Base-by-base conservation (phyloP, 2,888 invertebrate genomes). In the Sturmia bella region DNA sequence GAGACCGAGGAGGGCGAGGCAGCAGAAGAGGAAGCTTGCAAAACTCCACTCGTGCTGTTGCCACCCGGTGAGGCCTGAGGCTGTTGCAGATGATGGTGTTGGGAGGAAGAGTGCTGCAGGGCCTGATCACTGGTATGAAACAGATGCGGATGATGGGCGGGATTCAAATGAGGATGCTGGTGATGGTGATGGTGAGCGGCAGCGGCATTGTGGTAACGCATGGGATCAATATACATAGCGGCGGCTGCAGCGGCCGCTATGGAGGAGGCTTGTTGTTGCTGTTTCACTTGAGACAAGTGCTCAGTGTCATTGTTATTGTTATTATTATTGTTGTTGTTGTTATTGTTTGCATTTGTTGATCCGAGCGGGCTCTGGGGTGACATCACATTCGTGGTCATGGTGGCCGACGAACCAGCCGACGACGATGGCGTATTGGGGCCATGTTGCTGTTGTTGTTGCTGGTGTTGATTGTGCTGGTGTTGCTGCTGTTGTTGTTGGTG, bases 201-300 rank as follows among this genome's bases (percentile, higher is more conserved):
- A 37, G 80, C 75, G 21, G 76, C 81, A 73, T 78, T 82, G 69
- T 91, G 91, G 80, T 91, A 91, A 84, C 90, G 89, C 89, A 90
- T 90, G 61, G 90, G 90, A 87, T 91, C 91, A 86, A 91, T 91
- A 85, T 91, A 91, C 91, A 91, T 91, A 56, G 91, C 91, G 76
- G 91, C 91, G 84, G 91, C 91, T 85, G 91, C 91, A 86, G 91
- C 91, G 85, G 91, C 90, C 84, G 91, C 90, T 83, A 90, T 89
- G 83, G 90, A 89, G 84, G 91, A 89, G 80, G 90, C 89, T 87
- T 89, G 86, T 85, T 88, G 85, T 82, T 86, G 85, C 69, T 85
- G 84, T 68, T 83, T 85, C 68, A 88, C 87, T 85, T 89, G 88
- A 84, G 88, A 86, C 85, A 89, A 86, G 70, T 87, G 88, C 85